These are phyloP conservation scores for Emesis russula DNA, from an alignment of 2,888 invertebrate genomes.

Conservation along the genomic window DNA sequence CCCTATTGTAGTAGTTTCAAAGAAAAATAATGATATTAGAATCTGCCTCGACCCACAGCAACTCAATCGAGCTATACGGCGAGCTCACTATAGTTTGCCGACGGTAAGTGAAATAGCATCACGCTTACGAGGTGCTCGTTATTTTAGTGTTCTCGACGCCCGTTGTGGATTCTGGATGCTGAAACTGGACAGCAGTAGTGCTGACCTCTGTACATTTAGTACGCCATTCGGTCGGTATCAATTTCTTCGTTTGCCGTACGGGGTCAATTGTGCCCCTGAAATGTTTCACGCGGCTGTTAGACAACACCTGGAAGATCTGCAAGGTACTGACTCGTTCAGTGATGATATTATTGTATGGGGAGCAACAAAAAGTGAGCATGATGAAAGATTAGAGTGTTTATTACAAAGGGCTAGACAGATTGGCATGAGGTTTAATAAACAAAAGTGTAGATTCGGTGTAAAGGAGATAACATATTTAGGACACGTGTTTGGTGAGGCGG, in stretches of 20 bases:
- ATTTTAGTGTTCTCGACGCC: conserved; percentile 59
- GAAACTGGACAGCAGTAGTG: conserved; percentile 68
- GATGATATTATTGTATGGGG: conserved; percentile 71
- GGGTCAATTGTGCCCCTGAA: conserved; percentile 80
- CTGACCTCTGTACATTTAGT: conserved; percentile 74
- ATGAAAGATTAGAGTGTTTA: conserved; percentile 46
- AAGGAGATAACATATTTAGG: conserved; percentile 71
- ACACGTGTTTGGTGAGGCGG: conserved; percentile 37
- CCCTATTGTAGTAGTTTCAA: conserved; percentile 38
- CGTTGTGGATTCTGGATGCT: conserved; percentile 78
- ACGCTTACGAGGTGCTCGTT: neutral
- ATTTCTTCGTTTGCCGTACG: conserved; percentile 79
- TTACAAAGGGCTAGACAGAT: conserved; percentile 62
- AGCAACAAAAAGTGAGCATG: conserved; percentile 49
- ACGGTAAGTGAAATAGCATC: neutral
- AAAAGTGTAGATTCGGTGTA: conserved; percentile 68
- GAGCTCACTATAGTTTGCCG: neutral
- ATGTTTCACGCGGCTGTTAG: conserved; percentile 77
- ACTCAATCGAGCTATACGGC: conserved; percentile 10
- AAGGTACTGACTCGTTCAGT: conserved; percentile 49
- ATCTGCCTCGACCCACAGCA: neutral
- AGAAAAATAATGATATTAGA: conserved; percentile 28
- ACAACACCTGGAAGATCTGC: conserved; percentile 58
- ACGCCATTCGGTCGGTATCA: conserved; percentile 46
- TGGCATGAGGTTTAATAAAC: conserved; percentile 52